Evolutionary conservation across 2,113 vertebrate species (phyloP), one percentile per base, ranked within the genome.

Genomic region (Psephotus haematonotus): DNA sequence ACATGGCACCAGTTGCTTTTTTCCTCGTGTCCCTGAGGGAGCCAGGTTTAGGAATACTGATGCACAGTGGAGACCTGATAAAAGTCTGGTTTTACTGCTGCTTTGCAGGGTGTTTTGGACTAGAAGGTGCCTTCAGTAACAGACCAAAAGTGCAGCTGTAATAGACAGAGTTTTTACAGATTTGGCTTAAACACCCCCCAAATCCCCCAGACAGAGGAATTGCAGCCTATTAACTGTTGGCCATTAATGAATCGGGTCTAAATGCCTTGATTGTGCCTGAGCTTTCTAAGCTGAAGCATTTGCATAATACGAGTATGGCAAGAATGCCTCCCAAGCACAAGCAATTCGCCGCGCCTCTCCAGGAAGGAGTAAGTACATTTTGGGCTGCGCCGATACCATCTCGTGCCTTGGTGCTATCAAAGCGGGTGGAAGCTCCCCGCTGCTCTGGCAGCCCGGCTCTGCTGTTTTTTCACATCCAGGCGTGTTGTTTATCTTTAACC

Each of bases 361-460:
- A 70, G 86, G 85, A 89, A 93, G 90, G 75, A 91, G 19, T 83
- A 60, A 49, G 47, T 70, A 46, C 88, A 37, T 85, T 88, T 50
- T 82, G 86, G 49, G 60, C 78, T 31, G 31, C 12, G 35, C 82
- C 82, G 95, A 94, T 95, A 93, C n/a, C 86, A 91, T 97, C 92
- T 91, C 1, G 0, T 92, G 74, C 65, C 49, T 82, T 44, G 50
- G 80, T 0, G 37, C 60, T 92, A 67, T 94, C 86, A 85, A 83
- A 95, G 89, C 1, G 1, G 9, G 27, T 91, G 82, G 92, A 92
- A 79, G 87, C 93, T 95, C 86, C 88, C 93, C 1, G 7, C 93
- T 20, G 57, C 81, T 95, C 52, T 25, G 28, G 82, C 97, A 91
- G 86, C 74, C 64, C 17, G 18, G 75, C 78, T 92, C 81, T 53